Conservation (phyloP, 2,888 invertebrate species). For the Pimpla rufipes region DNA sequence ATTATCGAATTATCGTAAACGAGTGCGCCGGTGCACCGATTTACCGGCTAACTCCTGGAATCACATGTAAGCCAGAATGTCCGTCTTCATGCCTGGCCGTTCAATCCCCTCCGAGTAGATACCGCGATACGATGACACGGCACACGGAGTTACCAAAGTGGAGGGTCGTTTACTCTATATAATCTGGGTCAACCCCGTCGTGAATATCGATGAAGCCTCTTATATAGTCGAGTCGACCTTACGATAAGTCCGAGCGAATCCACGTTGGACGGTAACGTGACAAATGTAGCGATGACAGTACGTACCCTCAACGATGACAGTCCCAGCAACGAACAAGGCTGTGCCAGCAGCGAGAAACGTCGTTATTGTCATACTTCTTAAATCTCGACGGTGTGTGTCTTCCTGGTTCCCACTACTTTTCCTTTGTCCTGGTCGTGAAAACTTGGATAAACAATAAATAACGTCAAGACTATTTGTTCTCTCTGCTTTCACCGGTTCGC, state of each 20-base stretch:
- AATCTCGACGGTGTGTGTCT: constrained; percentile 4
- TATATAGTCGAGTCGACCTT: background rate
- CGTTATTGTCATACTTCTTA: constrained; percentile 62
- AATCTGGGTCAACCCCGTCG: constrained; percentile 50
- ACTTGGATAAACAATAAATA: background rate
- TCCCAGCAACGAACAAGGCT: constrained; percentile 56
- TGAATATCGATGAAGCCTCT: constrained; percentile 56
- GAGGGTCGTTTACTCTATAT: constrained; percentile 35
- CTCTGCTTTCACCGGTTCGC: constrained; percentile 18
- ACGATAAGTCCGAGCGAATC: background rate
- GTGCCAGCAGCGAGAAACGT: constrained; percentile 50
- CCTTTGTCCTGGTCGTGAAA: constrained; percentile 2
- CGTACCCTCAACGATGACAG: constrained; percentile 68
- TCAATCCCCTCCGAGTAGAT: constrained; percentile 35
- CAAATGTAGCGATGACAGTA: constrained; percentile 21
- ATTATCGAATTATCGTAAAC: constrained; percentile 54
- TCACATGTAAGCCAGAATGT: constrained; percentile 24
- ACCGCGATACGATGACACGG: constrained; percentile 7
- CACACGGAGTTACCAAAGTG: constrained; percentile 25
- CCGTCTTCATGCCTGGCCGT: background rate
- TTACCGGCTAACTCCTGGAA: constrained; percentile 19
- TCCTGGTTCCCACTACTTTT: background rate
- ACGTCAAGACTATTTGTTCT: background rate
- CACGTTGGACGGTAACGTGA: background rate
- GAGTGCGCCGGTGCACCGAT: constrained; percentile 25